Conservation (phyloP, 2,113 vertebrate genomes). For the Perca schrenkii region DNA sequence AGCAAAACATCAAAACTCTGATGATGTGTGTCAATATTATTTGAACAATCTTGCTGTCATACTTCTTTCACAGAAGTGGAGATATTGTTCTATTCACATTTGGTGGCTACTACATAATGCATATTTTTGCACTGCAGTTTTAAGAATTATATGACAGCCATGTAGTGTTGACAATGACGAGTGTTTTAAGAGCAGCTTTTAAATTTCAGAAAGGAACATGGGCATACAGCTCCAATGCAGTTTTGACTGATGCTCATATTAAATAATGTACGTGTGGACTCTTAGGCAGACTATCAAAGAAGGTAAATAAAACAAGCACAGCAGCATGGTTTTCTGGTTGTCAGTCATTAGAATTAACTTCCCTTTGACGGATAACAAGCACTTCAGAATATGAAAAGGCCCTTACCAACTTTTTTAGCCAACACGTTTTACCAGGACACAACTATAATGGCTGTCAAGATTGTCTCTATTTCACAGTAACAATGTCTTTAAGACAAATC, state of each 20-base stretch:
- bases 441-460: neutral
- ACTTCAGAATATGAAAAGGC: slow-evolving; percentile 9
- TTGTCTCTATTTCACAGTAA: neutral
- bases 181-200: neutral
- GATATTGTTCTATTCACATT: neutral
- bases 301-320: slow-evolving; percentile 34
- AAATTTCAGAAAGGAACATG: neutral
- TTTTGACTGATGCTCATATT: neutral
- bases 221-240: neutral
- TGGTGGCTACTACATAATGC: neutral
- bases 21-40: slow-evolving; percentile 2
- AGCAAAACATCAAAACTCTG: slow-evolving; percentile 18
- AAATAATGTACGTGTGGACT: neutral
- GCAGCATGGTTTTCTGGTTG: neutral
- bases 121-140: neutral
- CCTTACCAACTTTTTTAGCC: neutral
- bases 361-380: slow-evolving; percentile 9
- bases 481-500: neutral
- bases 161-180: neutral
- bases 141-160: neutral
- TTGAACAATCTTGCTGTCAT: slow-evolving; percentile 6
- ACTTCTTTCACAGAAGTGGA: neutral
- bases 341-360: slow-evolving; percentile 6
- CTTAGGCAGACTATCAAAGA: neutral
- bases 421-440: neutral